phyloP scores from a whole-genome alignment of 2,113 vertebrate genomes.

The Danionella cerebrum region DNA sequence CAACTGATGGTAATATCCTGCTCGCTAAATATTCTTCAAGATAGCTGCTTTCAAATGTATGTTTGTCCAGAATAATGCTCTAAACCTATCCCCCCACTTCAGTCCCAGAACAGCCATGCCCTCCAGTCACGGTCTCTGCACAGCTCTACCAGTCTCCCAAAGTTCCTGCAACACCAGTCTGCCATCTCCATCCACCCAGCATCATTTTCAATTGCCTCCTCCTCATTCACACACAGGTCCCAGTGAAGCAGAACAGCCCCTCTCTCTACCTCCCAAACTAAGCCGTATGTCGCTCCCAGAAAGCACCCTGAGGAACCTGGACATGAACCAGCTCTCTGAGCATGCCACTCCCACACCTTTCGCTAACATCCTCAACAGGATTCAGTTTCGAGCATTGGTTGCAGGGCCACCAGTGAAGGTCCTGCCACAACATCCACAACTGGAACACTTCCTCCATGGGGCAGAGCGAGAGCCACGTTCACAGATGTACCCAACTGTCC shows the following conservation, averaged over 20 bases:
- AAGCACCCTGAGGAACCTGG: constrained; percentile 35
- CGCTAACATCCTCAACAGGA: constrained; percentile 36
- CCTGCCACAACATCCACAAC: background rate
- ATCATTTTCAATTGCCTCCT: background rate
- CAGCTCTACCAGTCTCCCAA: background rate
- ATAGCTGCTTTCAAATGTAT: no score
- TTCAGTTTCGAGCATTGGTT: background rate
- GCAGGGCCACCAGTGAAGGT: constrained; percentile 15
- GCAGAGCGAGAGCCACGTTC: background rate
- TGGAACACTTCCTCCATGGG: constrained; percentile 1
- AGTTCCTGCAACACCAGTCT: background rate
- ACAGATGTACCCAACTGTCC: constrained; percentile 4
- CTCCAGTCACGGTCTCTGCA: background rate
- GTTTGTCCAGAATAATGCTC: background rate
- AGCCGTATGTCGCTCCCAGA: constrained; percentile 38
- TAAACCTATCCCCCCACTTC: background rate
- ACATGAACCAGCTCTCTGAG: background rate
- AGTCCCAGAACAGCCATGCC: background rate
- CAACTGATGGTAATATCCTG: no score
- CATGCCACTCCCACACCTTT: constrained; percentile 9
- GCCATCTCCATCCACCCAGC: background rate
- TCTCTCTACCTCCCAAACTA: constrained; percentile 36
- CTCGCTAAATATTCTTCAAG: no score
- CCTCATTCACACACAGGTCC: background rate
- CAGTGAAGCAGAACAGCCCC: constrained; percentile 15